Evolutionary conservation across 1,140 invertebrate species (phyloP), one percentile per base, ranked within the genome.

Genomic region (Drosophila dunni): DNA sequence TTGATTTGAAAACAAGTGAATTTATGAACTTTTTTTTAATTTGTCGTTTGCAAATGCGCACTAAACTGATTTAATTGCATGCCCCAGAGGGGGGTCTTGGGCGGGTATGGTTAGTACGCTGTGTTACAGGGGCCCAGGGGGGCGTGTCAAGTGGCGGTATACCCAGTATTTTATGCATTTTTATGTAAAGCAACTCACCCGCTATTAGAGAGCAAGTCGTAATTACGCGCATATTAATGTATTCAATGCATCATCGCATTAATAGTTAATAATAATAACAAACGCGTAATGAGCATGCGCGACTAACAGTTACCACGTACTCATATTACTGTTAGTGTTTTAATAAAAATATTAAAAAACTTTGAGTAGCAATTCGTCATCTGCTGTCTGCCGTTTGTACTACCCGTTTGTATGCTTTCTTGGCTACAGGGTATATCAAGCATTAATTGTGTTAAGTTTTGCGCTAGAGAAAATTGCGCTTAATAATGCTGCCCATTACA

Each of bases 41-140:
- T 73, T 69, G 51, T 69, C 71, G 66, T 48, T 74, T 61, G 67
- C 44, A 74, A 74, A 74, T 74, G 71, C 71, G 71, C 71, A 74
- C 57, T 74, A 42, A 74, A 56, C 11, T 48, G 42, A 62, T 73
- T 73, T 61, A 73, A 68, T 68, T 73, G 48, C 70, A 51, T 33
- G 17, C 13, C 33, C 3, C 7, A 11, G 7, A 45, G 10, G 15
- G 10, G 15, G 7, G 3, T 56, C 1, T 40, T 3, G 13, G 11
- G 46, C 17, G 8, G 4, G 8, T 11, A 0, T 51, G 24, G 3
- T 20, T 20, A 24, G 40, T 1, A 3, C 1, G 13, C 11, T n/a
- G 11, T 7, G 20, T 10, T 3, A 15, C 5, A 50, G 42, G 17
- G 42, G 3, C 6, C 15, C n/a, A 40, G 11, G n/a, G 34, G 46